A percentile compares a stretch with the other conserved stretches of the same genome.
phyloP scores from a whole-genome alignment of 2,113 vertebrate species.

The Eira barbara region DNA sequence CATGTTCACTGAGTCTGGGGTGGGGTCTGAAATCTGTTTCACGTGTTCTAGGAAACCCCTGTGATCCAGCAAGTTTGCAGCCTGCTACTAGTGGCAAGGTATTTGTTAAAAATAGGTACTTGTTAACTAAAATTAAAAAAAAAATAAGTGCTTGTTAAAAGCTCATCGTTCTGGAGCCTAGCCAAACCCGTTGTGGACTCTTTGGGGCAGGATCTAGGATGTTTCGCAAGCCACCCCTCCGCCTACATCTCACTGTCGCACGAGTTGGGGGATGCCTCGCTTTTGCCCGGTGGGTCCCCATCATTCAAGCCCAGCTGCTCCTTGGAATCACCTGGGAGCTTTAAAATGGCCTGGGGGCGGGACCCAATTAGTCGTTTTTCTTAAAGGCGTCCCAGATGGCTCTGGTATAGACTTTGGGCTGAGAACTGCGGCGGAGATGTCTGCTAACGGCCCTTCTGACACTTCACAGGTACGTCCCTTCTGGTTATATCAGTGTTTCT shows the following conservation, averaged over 20 bases:
- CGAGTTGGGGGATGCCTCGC: accelerated
- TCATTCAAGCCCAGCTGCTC: background rate
- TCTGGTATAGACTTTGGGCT: background rate
- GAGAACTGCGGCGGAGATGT: background rate
- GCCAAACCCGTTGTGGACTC: no score
- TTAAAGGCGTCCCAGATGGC: background rate
- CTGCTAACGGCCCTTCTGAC: background rate
- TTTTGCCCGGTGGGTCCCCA: background rate
- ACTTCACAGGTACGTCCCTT: background rate
- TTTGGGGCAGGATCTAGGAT: background rate
- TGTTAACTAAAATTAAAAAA: background rate
- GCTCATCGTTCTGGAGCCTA: background rate
- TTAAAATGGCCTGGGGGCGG: background rate
- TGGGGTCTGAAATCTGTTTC: background rate
- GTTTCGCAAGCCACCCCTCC: background rate
- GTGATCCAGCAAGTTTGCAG: background rate
- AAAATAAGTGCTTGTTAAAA: background rate
- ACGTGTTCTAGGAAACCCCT: background rate
- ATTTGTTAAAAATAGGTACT: background rate
- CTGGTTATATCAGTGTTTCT: background rate
- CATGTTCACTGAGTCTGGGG: background rate
- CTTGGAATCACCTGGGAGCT: background rate
- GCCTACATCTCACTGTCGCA: background rate
- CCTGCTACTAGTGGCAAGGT: background rate
- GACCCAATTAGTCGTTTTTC: background rate